Evolutionary conservation across 2,113 vertebrate species (phyloP).

Genomic region (Desmodus rotundus): DNA sequence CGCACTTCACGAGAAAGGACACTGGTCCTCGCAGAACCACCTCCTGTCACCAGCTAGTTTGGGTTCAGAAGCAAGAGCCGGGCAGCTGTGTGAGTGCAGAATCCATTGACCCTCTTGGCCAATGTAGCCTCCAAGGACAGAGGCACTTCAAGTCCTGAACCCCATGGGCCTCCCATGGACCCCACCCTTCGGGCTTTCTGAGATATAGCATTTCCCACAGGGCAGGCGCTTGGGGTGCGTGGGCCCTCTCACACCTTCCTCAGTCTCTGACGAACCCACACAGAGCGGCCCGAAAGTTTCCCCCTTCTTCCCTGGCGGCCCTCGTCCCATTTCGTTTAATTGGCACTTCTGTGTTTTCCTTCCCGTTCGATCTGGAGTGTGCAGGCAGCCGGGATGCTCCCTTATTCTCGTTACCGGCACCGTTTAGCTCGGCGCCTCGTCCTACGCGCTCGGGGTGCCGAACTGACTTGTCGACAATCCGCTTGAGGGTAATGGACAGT

Average conservation of each 20-base stretch:
- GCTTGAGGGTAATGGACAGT: neutral
- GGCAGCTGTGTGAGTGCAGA: neutral
- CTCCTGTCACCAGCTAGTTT: neutral
- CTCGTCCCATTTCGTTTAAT: neutral
- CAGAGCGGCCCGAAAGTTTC: neutral
- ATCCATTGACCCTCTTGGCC: neutral
- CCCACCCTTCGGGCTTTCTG: neutral
- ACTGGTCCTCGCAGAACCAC: neutral
- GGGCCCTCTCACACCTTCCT: neutral
- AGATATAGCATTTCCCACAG: neutral
- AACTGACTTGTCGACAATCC: neutral
- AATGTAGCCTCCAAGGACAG: neutral
- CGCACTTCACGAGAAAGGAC: neutral
- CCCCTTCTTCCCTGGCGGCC: neutral
- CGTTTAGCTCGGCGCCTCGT: neutral
- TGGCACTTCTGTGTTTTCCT: neutral
- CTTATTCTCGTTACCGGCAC: neutral
- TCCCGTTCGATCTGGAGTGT: neutral
- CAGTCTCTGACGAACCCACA: neutral
- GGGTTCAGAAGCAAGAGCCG: neutral
- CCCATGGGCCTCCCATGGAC: fast-evolving
- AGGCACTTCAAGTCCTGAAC: neutral
- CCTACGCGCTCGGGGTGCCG: fast-evolving
- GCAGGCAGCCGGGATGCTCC: neutral
- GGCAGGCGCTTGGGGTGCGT: neutral